Conservation (phyloP, 2,888 invertebrate species). For the Cheilosia grossa region DNA sequence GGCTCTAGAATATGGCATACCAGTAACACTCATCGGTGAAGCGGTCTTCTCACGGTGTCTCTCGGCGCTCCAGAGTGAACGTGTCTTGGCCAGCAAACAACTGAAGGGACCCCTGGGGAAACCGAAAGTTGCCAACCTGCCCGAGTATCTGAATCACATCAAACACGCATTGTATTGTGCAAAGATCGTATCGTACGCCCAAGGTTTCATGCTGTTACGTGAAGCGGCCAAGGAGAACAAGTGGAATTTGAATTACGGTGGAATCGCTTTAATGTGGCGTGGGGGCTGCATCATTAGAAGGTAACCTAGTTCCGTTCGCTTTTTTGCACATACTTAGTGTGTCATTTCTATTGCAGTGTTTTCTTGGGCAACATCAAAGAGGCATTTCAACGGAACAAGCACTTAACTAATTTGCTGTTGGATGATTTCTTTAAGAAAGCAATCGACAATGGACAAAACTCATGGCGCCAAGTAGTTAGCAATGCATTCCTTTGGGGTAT, state of each 20-base stretch:
- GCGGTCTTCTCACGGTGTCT: slow-evolving; percentile 98
- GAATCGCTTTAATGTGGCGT: slow-evolving; percentile 99
- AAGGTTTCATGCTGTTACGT: slow-evolving; percentile 97
- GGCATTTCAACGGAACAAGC: slow-evolving; percentile 95
- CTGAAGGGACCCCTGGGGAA: slow-evolving; percentile 87
- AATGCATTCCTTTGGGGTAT: slow-evolving; percentile 91
- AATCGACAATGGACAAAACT: slow-evolving; percentile 90
- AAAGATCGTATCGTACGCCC: slow-evolving; percentile 99
- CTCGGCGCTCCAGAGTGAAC: slow-evolving; percentile 95
- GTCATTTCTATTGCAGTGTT: slow-evolving; percentile 84
- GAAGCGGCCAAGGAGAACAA: slow-evolving; percentile 95
- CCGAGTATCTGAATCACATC: slow-evolving; percentile 92
- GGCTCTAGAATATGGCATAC: slow-evolving; percentile 97
- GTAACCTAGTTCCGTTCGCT: slow-evolving; percentile 83
- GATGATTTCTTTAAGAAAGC: slow-evolving; percentile 96
- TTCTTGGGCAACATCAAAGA: slow-evolving; percentile 96
- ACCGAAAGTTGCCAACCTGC: slow-evolving; percentile 89
- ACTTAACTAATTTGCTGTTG: slow-evolving; percentile 93
- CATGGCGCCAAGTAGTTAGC: slow-evolving; percentile 93
- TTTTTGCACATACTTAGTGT: not conserved
- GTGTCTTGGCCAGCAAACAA: slow-evolving; percentile 91
- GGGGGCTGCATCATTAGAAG: slow-evolving; percentile 99
- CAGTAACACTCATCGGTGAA: slow-evolving; percentile 99
- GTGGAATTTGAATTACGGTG: slow-evolving; percentile 98
- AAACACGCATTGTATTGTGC: slow-evolving; percentile 97